Conservation (phyloP, 1,140 invertebrate genomes). For the Eciton burchellii region DNA sequence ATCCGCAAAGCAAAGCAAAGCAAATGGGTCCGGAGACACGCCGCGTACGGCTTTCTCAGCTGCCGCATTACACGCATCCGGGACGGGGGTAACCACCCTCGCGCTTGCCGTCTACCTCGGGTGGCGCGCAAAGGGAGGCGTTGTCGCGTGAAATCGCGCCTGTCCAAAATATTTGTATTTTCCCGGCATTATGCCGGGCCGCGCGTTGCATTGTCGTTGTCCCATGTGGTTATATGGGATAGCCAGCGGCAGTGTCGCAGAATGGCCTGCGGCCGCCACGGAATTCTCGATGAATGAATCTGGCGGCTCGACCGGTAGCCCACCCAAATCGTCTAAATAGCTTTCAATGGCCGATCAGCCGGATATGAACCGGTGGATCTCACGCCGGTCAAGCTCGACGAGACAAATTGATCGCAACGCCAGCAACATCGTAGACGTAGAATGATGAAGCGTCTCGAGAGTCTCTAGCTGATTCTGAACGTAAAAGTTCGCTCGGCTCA, state of each 20-base stretch:
- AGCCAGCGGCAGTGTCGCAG: constrained; percentile 2
- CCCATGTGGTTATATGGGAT: constrained; percentile 51
- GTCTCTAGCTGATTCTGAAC: no score
- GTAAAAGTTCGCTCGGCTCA: no score
- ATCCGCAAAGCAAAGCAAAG: constrained; percentile 11
- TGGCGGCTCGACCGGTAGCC: constrained; percentile 55
- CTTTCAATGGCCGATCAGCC: constrained; percentile 58
- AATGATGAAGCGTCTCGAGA: background rate
- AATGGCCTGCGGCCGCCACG: constrained; percentile 70
- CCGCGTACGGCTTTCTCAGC: constrained; percentile 65
- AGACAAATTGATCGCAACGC: constrained; percentile 28
- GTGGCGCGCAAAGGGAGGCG: constrained; percentile 54
- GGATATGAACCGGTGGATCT: constrained; percentile 5
- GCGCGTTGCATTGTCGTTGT: constrained; percentile 61
- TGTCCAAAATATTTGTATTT: constrained; percentile 77
- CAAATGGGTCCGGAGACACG: background rate
- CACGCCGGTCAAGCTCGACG: constrained; percentile 23
- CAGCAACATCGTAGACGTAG: background rate
- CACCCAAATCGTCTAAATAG: constrained; percentile 77
- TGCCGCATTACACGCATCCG: constrained; percentile 36
- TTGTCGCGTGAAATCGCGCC: constrained; percentile 75
- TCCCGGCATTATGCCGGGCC: constrained; percentile 65
- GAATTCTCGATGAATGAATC: constrained; percentile 68
- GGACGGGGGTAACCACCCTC: constrained; percentile 15
- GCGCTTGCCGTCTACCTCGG: constrained; percentile 1